These are phyloP conservation scores for Ernsta delagoae DNA, from an alignment of 2,888 invertebrate genomes.

Conservation along the genomic window DNA sequence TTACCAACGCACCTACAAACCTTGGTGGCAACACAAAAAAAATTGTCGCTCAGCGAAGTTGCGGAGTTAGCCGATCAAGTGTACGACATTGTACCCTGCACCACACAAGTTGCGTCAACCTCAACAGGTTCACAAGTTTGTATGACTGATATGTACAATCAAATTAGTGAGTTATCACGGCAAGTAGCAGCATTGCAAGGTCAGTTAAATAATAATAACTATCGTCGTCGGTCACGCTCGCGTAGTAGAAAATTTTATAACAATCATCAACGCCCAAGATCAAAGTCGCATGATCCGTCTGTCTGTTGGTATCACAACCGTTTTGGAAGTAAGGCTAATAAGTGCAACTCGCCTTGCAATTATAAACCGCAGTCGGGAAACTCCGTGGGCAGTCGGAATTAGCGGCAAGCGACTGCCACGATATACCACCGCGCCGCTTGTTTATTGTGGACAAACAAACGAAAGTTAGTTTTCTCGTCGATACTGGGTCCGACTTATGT, in stretches of 20 bases:
- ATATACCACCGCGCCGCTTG: not conserved
- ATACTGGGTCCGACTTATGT: slow-evolving; percentile 31
- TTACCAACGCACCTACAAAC: not conserved
- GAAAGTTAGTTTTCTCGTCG: slow-evolving; percentile 4
- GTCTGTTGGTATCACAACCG: not conserved
- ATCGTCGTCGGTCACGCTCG: not conserved
- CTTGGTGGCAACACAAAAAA: not conserved
- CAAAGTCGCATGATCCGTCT: not conserved
- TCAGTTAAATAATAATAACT: not conserved
- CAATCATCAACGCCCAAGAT: not conserved
- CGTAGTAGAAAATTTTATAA: not conserved
- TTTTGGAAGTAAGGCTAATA: slow-evolving; percentile 3
- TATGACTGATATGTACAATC: not conserved
- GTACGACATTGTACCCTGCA: slow-evolving; percentile 9
- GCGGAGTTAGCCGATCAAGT: slow-evolving; percentile 3
- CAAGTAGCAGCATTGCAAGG: not conserved
- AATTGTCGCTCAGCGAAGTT: not conserved
- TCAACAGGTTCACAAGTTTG: not conserved
- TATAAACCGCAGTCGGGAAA: not conserved
- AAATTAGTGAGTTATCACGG: not conserved
- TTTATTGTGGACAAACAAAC: not conserved
- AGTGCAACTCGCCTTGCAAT: slow-evolving; percentile 1
- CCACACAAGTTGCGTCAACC: slow-evolving; percentile 4
- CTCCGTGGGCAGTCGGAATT: not conserved
- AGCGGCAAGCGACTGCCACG: no score